Evolutionary conservation across 2,113 vertebrate species (phyloP), one percentile per base, ranked within the genome.

Genomic region (Paradoxurus hermaphroditus): DNA sequence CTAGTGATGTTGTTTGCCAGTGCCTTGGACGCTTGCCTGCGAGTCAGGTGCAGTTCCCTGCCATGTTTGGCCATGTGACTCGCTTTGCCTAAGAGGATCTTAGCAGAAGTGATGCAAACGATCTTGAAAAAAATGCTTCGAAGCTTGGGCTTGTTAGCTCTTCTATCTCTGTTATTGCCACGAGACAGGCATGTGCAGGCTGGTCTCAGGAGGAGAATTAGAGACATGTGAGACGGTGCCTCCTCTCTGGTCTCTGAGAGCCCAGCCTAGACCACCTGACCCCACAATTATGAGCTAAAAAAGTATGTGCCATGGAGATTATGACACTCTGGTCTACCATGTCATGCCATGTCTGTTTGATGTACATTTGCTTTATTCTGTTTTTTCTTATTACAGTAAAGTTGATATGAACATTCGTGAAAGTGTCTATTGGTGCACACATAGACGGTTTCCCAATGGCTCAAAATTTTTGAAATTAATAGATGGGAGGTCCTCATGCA

Each of bases 291-390:
- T 19, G n/a, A 51, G n/a, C 39, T 82, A 8, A 34, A 29, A 73
- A 19, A 44, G 12, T 23, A 1, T 62, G 7, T 27, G 63, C n/a
- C 44, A 6, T 16, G 13, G 44, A 39, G 46, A 49, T 29, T 8
- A 4, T 25, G 79, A 25, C 67, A 4, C 10, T 15, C 6, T 14
- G 0, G 12, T 31, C 73, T 13, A 2, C 13, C 41, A 1, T 0
- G 23, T 25, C 65, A 3, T 6, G 13, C 39, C 23, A 19, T 6
- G 41, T 59, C 78, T 21, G 19, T 39, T 0, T 7, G 65, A 18
- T 31, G 72, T 46, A 7, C 7, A 6, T 29, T 23, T 77, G 23
- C 9, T 36, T 53, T 41, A 4, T 25, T 21, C 73, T 15, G 4
- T 41, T 63, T 73, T 53, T 16, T 73, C 25, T 90, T 62, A 75